These are phyloP conservation scores for Pogonocherus hispidulus DNA, from an alignment of 2,888 invertebrate genomes.

Conservation along the genomic window DNA sequence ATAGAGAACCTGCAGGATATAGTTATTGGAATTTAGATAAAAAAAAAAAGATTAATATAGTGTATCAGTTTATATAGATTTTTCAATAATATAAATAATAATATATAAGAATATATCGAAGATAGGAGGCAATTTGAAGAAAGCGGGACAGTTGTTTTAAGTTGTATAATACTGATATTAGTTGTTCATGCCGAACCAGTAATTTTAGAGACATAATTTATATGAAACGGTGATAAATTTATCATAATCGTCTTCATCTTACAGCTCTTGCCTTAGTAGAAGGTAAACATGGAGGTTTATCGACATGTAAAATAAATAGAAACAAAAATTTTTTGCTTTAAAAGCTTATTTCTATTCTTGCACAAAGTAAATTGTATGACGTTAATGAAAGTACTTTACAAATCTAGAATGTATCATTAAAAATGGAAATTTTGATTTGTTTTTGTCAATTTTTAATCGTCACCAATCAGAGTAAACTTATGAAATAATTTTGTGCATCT, in stretches of 20 bases:
- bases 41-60: conserved; percentile 19
- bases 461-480: too few relatives aligned
- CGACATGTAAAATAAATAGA: too few relatives aligned
- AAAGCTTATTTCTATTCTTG: too few relatives aligned
- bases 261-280: neutral
- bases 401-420: too few relatives aligned
- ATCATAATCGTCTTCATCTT: neutral
- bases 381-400: too few relatives aligned
- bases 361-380: too few relatives aligned
- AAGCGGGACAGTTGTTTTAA: conserved; percentile 13
- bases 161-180: conserved; percentile 23
- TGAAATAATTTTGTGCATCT: too few relatives aligned
- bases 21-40: conserved; percentile 7
- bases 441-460: too few relatives aligned
- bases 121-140: neutral
- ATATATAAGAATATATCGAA: conserved; percentile 20
- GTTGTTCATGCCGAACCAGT: conserved; percentile 19
- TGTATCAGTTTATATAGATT: conserved; percentile 28
- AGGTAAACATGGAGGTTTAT: too few relatives aligned
- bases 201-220: conserved; percentile 15
- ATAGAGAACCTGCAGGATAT: conserved; percentile 6
- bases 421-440: too few relatives aligned
- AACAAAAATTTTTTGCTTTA: too few relatives aligned
- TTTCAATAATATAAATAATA: conserved; percentile 20
- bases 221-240: conserved; percentile 22